Evolutionary conservation across 1,140 invertebrate species (phyloP).

Genomic region (Mactra quadrangularis): DNA sequence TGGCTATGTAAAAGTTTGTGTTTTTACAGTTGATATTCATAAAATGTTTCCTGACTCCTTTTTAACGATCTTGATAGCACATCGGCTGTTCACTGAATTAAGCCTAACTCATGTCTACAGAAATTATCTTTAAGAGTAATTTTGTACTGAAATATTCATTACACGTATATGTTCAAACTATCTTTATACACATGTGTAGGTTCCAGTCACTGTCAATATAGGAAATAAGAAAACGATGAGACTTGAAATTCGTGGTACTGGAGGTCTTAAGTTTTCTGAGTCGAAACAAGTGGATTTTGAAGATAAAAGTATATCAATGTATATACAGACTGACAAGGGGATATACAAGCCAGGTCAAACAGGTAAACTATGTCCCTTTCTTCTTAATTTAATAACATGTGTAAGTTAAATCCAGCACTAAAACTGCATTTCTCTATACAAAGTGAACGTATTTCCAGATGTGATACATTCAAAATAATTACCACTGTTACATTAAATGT

Average conservation of each 20-base stretch:
- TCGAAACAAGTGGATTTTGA: constrained; percentile 35
- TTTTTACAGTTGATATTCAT: too few relatives aligned
- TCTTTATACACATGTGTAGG: too few relatives aligned
- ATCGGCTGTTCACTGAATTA: too few relatives aligned
- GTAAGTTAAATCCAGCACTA: background rate
- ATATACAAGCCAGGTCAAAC: constrained; percentile 77
- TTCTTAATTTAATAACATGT: background rate
- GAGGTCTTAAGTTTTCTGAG: constrained; percentile 51
- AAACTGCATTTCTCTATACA: background rate
- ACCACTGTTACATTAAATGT: too few relatives aligned
- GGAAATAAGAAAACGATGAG: background rate
- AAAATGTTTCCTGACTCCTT: too few relatives aligned
- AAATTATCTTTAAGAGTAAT: too few relatives aligned
- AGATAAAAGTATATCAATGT: constrained; percentile 61
- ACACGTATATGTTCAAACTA: too few relatives aligned
- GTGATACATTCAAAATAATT: background rate
- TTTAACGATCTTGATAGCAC: too few relatives aligned
- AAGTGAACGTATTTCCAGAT: background rate
- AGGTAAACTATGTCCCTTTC: too few relatives aligned
- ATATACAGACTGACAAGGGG: constrained; percentile 74
- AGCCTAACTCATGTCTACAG: too few relatives aligned
- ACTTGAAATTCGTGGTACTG: constrained; percentile 26
- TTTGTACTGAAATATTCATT: too few relatives aligned
- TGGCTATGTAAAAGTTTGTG: too few relatives aligned
- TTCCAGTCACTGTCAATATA: constrained; percentile 3